Percentiles rank a stretch among this genome's conserved stretches.
These are phyloP conservation scores for Mus minutoides DNA, from an alignment of 2,797 vertebrate genomes.

Conservation along the genomic window DNA sequence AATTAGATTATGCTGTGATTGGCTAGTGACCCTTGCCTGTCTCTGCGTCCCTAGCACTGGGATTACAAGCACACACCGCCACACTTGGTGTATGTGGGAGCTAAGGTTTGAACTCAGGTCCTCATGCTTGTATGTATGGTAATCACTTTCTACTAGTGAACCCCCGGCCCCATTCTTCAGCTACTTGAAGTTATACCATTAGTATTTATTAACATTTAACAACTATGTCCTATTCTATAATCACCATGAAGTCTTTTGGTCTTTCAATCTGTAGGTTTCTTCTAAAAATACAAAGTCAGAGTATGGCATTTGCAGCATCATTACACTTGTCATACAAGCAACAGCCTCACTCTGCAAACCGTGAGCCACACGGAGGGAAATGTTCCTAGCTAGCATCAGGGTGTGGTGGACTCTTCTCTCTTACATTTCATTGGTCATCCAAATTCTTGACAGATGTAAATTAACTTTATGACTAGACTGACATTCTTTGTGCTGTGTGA, in stretches of 20 bases:
- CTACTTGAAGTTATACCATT: neutral
- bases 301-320: neutral
- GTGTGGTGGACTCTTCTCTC: neutral
- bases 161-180: neutral
- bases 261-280: neutral
- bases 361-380: neutral
- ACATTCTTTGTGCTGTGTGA: neutral
- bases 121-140: neutral
- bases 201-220: neutral
- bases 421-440: neutral
- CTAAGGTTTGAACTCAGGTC: neutral
- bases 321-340: neutral
- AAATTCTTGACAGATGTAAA: neutral
- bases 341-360: neutral
- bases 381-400: neutral
- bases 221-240: slow-evolving; percentile 11
- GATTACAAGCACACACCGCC: neutral
- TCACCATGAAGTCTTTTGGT: neutral
- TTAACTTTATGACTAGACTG: neutral
- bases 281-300: slow-evolving; percentile 12
- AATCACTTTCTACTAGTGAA: neutral
- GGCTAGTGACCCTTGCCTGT: neutral
- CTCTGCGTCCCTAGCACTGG: neutral
- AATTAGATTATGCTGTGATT: neutral
- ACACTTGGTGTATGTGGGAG: neutral